phyloP scores from a whole-genome alignment of 2,888 invertebrate species.

The Heliconius erato region DNA sequence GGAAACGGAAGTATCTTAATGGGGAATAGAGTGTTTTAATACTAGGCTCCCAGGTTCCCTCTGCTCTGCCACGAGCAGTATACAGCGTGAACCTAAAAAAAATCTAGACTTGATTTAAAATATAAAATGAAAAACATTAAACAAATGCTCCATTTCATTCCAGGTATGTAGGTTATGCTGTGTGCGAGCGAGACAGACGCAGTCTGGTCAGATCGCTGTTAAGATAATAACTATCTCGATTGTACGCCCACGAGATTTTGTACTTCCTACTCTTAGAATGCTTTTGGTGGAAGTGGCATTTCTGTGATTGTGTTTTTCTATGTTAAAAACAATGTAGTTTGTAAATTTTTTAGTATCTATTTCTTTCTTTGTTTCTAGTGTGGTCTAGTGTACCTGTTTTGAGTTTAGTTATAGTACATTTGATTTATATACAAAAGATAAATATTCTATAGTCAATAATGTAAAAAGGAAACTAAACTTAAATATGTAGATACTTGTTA shows the following conservation, averaged over 20 bases:
- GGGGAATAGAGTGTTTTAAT: not conserved
- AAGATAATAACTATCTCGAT: slow-evolving; percentile 65
- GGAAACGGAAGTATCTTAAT: too few relatives aligned
- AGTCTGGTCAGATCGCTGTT: slow-evolving; percentile 62
- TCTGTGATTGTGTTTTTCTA: not conserved
- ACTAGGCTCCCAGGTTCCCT: not conserved
- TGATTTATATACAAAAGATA: too few relatives aligned
- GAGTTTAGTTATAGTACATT: too few relatives aligned
- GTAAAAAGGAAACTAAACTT: too few relatives aligned
- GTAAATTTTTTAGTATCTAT: too few relatives aligned
- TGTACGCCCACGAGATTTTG: slow-evolving; percentile 66
- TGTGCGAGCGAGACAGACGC: slow-evolving; percentile 55
- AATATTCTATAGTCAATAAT: too few relatives aligned
- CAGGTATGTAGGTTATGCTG: slow-evolving; percentile 56
- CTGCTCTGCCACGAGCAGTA: too few relatives aligned
- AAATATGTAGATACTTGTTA: too few relatives aligned
- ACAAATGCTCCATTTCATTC: slow-evolving; percentile 51
- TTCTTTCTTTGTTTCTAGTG: too few relatives aligned
- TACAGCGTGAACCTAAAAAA: not conserved
- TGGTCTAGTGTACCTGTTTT: too few relatives aligned
- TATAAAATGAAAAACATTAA: slow-evolving; percentile 28
- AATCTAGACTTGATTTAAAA: not conserved
- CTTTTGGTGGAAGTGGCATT: slow-evolving; percentile 26
- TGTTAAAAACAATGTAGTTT: not conserved
- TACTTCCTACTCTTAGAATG: slow-evolving; percentile 60